Percentiles rank a stretch among this genome's conserved stretches.
Evolutionary conservation across 2,888 invertebrate genomes (phyloP).

Genomic region (Hypomecis atomaria): DNA sequence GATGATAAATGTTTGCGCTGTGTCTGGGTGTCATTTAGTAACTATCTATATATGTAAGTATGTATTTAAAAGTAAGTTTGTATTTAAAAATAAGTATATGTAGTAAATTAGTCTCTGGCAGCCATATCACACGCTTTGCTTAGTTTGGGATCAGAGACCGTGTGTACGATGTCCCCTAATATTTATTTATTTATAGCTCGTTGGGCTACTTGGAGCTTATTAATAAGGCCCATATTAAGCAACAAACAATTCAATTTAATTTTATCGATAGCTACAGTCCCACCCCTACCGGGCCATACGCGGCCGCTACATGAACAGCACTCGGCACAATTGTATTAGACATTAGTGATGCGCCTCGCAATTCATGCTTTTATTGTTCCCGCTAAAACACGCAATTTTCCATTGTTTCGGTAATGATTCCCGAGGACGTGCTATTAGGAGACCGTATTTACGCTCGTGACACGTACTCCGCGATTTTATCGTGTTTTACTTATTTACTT

Average conservation of each 20-base stretch:
- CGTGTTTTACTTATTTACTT: not conserved
- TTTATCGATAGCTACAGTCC: constrained; percentile 42
- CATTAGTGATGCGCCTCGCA: constrained; percentile 62
- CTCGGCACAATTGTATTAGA: constrained; percentile 73
- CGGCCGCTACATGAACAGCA: constrained; percentile 63
- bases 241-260: not conserved
- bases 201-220: too few species aligned
- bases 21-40: too few species aligned
- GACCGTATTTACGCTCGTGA: constrained; percentile 11
- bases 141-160: too few species aligned
- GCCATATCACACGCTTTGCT: too few species aligned
- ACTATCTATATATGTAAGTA: too few species aligned
- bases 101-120: too few species aligned
- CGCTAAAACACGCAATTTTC: constrained; percentile 46
- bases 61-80: too few species aligned
- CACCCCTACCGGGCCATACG: constrained; percentile 47
- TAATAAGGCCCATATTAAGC: too few species aligned
- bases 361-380: constrained; percentile 55
- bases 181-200: too few species aligned
- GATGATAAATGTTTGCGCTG: too few species aligned
- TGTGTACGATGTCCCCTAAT: too few species aligned
- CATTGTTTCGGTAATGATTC: constrained; percentile 49
- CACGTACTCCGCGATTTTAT: constrained; percentile 7
- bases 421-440: constrained; percentile 26
- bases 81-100: too few species aligned